These are phyloP conservation scores for Siniperca scherzeri DNA, from an alignment of 2,797 vertebrate species.

Conservation along the genomic window DNA sequence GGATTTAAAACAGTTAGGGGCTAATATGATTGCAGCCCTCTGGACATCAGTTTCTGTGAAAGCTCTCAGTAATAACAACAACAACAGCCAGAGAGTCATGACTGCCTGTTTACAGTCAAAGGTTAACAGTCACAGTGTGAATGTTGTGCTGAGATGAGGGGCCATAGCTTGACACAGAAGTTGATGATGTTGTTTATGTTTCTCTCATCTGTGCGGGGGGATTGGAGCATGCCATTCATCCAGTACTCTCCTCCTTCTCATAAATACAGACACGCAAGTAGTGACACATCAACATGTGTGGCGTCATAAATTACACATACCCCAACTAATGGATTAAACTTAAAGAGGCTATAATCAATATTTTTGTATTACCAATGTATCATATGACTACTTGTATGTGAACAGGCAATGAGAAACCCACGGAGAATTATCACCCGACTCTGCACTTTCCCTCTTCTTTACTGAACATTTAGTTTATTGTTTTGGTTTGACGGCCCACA, in stretches of 20 bases:
- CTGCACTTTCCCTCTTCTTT: not conserved
- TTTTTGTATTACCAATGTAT: constrained; percentile 2
- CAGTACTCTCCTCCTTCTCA: constrained; percentile 5
- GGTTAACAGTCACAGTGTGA: constrained; percentile 50
- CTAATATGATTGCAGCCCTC: not conserved
- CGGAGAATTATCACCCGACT: not conserved
- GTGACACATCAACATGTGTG: not conserved
- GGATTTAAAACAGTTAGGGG: not conserved
- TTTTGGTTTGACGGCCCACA: not conserved
- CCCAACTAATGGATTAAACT: not conserved
- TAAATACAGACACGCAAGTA: not conserved
- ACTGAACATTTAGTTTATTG: not conserved
- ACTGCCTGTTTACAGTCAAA: constrained; percentile 51
- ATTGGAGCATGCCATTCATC: constrained; percentile 25
- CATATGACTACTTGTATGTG: not conserved
- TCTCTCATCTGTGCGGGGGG: constrained; percentile 19
- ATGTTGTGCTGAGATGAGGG: constrained; percentile 43
- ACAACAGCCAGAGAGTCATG: constrained; percentile 44
- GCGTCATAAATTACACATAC: not conserved
- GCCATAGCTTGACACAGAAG: constrained; percentile 23
- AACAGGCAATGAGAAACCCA: not conserved
- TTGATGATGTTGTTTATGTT: constrained; percentile 47
- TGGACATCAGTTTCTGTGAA: constrained; percentile 20
- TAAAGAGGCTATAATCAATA: not conserved
- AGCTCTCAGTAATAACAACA: constrained; percentile 36